Conservation (phyloP, 2,113 vertebrate genomes). For the Porphyrio hochstetteri region DNA sequence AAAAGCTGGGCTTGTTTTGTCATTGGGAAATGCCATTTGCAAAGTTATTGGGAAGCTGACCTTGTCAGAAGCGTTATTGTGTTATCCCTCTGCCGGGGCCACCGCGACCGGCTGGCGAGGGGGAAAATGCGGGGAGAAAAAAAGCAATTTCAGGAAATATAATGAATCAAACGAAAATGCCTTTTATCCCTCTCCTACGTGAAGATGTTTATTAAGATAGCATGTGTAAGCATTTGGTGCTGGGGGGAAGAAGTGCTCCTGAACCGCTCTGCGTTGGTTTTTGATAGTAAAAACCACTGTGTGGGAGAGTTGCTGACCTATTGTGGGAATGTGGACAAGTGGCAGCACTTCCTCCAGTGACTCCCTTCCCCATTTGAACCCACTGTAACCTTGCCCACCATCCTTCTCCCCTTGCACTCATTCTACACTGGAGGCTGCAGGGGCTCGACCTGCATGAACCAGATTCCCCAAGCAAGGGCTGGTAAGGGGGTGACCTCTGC, state of each 20-base stretch:
- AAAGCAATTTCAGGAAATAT: constrained; percentile 75
- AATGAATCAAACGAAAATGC: constrained; percentile 71
- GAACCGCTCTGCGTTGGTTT: background rate
- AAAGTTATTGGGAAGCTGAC: constrained; percentile 44
- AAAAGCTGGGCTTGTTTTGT: constrained; percentile 35
- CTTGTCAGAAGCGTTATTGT: constrained; percentile 61
- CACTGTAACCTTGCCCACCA: background rate
- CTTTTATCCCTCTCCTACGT: constrained; percentile 21
- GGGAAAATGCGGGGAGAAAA: constrained; percentile 51
- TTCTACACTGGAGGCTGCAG: background rate
- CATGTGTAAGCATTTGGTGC: background rate
- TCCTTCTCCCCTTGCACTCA: background rate
- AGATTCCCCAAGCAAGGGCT: background rate
- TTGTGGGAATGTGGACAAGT: background rate
- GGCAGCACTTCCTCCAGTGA: background rate
- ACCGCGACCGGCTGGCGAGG: background rate
- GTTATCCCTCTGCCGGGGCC: constrained; percentile 33
- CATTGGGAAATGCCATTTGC: constrained; percentile 60
- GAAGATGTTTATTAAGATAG: constrained; percentile 71
- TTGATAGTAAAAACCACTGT: background rate
- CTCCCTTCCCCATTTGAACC: background rate
- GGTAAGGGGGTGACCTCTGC: background rate
- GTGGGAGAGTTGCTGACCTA: constrained; percentile 10
- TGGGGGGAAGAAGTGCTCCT: background rate
- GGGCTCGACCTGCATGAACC: background rate